Percentiles rank a stretch among this genome's conserved stretches.
These are phyloP conservation scores for Acestrorhynchus altus DNA, from an alignment of 2,797 vertebrate genomes.

Conservation along the genomic window DNA sequence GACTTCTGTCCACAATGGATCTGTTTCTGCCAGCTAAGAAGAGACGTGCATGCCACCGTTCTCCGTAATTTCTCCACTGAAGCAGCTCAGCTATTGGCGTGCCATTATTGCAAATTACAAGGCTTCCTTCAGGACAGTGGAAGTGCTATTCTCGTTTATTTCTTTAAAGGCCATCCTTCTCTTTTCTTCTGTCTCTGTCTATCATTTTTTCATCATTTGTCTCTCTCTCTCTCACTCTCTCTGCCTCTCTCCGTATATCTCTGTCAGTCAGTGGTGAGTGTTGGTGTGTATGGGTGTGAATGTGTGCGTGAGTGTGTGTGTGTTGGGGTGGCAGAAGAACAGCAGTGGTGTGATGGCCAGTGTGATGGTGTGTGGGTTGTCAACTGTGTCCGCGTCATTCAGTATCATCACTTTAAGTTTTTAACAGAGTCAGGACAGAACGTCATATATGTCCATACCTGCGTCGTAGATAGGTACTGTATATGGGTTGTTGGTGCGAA, in stretches of 20 bases:
- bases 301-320: constrained; percentile 68
- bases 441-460: too few species aligned
- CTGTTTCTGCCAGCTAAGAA: constrained; percentile 83
- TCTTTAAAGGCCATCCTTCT: constrained; percentile 81
- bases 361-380: constrained; percentile 70
- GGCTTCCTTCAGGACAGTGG: constrained; percentile 78
- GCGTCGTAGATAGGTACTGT: too few species aligned
- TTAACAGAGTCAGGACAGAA: too few species aligned
- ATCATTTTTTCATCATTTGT: constrained; percentile 36
- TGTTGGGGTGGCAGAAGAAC: background rate
- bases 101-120: constrained; percentile 94
- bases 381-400: constrained; percentile 74
- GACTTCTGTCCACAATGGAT: constrained; percentile 81
- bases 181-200: constrained; percentile 54
- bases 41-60: constrained; percentile 81
- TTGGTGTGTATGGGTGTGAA: constrained; percentile 64
- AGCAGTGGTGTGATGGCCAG: constrained; percentile 60
- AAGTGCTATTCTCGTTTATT: constrained; percentile 80
- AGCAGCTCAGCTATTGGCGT: constrained; percentile 79
- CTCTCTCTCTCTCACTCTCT: background rate
- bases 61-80: constrained; percentile 82
- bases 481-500: too few species aligned
- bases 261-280: constrained; percentile 54
- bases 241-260: constrained; percentile 72
- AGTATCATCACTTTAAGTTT: constrained; percentile 63